These are phyloP conservation scores for Drosophila aldrichi DNA, from an alignment of 2,888 invertebrate genomes.

Conservation along the genomic window DNA sequence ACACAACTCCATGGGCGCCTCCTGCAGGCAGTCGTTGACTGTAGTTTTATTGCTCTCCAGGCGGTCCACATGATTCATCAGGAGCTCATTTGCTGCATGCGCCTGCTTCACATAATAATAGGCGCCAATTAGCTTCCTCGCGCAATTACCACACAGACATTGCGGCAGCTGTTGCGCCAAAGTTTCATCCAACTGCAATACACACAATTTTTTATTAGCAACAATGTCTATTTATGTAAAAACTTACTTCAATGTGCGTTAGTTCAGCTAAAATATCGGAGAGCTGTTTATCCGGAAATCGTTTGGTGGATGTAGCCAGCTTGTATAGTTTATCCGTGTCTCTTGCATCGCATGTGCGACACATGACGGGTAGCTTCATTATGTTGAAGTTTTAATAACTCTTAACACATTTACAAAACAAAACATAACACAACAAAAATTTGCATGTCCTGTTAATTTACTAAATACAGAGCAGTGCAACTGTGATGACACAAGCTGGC, in stretches of 20 bases:
- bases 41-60: constrained; percentile 21
- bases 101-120: constrained; percentile 76
- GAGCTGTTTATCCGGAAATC: constrained; percentile 65
- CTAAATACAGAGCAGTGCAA: constrained; percentile 39
- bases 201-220: not conserved
- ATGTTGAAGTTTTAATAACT: constrained; percentile 8
- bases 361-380: constrained; percentile 68
- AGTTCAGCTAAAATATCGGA: constrained; percentile 63
- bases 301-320: constrained; percentile 56
- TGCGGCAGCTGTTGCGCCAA: constrained; percentile 63
- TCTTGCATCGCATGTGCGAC: constrained; percentile 68
- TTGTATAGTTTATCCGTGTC: constrained; percentile 60
- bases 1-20: constrained; percentile 78
- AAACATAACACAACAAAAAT: constrained; percentile 29
- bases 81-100: constrained; percentile 60
- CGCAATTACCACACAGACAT: constrained; percentile 69
- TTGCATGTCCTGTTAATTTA: constrained; percentile 25
- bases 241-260: constrained; percentile 63
- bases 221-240: not conserved
- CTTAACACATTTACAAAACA: constrained; percentile 13
- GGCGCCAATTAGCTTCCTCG: constrained; percentile 66
- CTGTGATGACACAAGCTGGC: constrained; percentile 38
- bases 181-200: constrained; percentile 36
- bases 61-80: constrained; percentile 55
- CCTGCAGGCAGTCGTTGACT: constrained; percentile 70